Conservation (phyloP, 2,113 vertebrate species). For the Microcebus jonahi region DNA sequence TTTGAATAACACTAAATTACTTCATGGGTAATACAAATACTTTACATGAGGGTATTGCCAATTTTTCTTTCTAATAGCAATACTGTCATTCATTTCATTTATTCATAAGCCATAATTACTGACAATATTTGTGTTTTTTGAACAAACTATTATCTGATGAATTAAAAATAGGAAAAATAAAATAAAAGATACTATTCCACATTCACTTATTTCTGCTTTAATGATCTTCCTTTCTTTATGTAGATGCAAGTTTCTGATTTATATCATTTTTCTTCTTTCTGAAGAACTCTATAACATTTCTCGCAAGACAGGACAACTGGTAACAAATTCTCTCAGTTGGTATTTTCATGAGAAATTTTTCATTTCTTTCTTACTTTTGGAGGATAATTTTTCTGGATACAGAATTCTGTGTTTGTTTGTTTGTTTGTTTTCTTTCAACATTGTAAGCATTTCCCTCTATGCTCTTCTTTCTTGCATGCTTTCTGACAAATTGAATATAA, state of each 20-base stretch:
- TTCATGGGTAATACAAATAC: not conserved
- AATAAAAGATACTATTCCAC: not conserved
- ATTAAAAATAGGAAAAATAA: not conserved
- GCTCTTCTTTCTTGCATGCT: not conserved
- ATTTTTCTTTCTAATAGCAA: not conserved
- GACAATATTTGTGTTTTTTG: not conserved
- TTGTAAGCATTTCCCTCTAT: not conserved
- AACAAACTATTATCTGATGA: not conserved
- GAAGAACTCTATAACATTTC: slow-evolving; percentile 19
- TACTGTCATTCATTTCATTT: not conserved
- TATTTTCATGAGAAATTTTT: not conserved
- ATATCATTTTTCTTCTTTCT: not conserved
- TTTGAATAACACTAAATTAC: not conserved
- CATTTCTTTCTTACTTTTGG: not conserved
- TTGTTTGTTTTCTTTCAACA: not conserved
- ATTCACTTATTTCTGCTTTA: not conserved
- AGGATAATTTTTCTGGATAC: not conserved
- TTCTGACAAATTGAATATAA: not conserved
- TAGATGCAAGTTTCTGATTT: not conserved
- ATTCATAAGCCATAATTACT: not conserved
- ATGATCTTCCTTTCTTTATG: not conserved
- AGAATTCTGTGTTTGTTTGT: not conserved
- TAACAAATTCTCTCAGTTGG: not conserved
- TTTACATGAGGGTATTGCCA: not conserved
- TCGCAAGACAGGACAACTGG: not conserved